Base-by-base conservation (phyloP, 2,797 vertebrate species). In the Mus spretus region DNA sequence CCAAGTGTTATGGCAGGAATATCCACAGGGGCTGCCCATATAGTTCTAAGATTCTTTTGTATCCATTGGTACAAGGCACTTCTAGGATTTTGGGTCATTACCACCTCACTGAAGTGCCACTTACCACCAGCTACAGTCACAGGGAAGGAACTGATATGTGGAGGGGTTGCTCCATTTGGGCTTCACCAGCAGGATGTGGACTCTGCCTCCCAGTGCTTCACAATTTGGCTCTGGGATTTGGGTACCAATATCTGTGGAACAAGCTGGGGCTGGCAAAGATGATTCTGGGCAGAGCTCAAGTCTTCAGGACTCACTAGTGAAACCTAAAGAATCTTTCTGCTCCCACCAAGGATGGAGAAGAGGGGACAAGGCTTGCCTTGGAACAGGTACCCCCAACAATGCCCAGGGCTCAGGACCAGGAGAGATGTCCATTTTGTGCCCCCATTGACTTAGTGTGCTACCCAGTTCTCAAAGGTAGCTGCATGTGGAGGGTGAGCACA, bases 21-120 rank as follows among this genome's bases (percentile, higher is more conserved):
- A 44, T 20, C 34, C 34, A 3, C 1, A 40, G 13, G 1, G 0
- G 13, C 17, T 5, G 26, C 20, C 15, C 26, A 10, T 50, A 40
- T 12, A 28, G 57, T 6, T 11, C 55, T 0, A 47, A 40, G 26
- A 57, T 47, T 34, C 26, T 79, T 85, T 74, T 75, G 22, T 20
- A 10, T 44, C 1, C 1, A 19, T 47, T 26, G 2, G 34, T 59
- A 57, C 7, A 31, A 19, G 88, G 24, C 24, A 77, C 37, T 12
- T 1, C 0, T 55, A 83, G 78, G 44, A 53, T 17, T 44, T 55
- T 2, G 34, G 20, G 15, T 70, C 37, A 59, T 77, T 50, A 6
- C 1, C 6, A n/a, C 14, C 17, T 53, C 78, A 72, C 4, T 17
- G 7, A 26, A 31, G 19, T n/a, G 2, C 40, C 14, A 6, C 22